Evolutionary conservation across 2,797 vertebrate species (phyloP), one percentile per base, ranked within the genome.

Genomic region (Podarcis lilfordi): DNA sequence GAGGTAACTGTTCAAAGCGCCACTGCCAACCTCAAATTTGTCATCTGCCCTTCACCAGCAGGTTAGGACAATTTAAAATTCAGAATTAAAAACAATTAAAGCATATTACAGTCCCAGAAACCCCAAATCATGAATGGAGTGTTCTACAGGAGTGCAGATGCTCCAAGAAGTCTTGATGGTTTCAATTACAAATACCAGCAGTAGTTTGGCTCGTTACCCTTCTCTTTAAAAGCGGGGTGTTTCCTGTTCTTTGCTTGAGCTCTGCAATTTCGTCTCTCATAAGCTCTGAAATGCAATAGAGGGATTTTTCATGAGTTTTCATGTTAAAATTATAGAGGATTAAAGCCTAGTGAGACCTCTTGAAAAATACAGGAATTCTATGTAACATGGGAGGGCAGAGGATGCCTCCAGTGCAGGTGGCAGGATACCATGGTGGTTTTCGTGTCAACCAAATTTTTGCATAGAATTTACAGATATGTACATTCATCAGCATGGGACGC

Each of bases 261-360:
- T 91, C 85, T 17, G n/a, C 69, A 74, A 13, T 1, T 89, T 86
- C 37, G n/a, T 78, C 91, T 93, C 82, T 90, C 76, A 76, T 79
- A 27, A 92, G 87, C 37, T 93, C 95, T 96, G 92, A 85, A 96
- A 95, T 89, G 77, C 75, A 85, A 92, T 69, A 86, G 5, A 84
- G 87, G 86, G 69, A 35, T 85, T 85, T 84, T 80, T 85, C 45
- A 77, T 66, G 23, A 17, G 40, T 15, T 86, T 55, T 13, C 23
- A 66, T 4, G 11, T 45, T 45, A 55, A 8, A 43, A 23, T 84
- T 32, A 25, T 45, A n/a, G 66, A 68, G 61, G 8, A 29, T 71
- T 68, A 29, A 55, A 68, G 2, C 5, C 3, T 72, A 13, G 72
- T 55, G 8, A 80, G 9, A 64, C 35, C 23, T 59, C 11, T 81